Evolutionary conservation across 2,888 invertebrate genomes (phyloP).

Genomic region (Leucoma salicis): DNA sequence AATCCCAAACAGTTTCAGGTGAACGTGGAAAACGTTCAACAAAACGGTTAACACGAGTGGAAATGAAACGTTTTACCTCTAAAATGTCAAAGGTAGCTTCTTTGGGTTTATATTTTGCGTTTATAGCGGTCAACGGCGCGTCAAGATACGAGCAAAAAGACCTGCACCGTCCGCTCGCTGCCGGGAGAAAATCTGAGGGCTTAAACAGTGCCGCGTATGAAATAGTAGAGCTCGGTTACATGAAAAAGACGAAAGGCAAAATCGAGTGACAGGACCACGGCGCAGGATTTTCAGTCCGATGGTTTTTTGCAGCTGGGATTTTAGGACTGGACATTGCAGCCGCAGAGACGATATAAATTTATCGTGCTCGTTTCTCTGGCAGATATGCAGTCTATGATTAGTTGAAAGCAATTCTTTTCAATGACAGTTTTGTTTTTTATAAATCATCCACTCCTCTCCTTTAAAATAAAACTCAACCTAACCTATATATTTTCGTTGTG

Average conservation of each 20-base stretch:
- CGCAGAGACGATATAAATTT: conserved; percentile 67
- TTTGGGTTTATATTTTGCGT: conserved; percentile 81
- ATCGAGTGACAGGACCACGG: conserved; percentile 79
- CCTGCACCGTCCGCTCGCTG: conserved; percentile 62
- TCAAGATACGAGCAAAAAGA: conserved; percentile 73
- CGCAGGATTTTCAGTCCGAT: conserved; percentile 73
- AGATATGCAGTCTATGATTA: conserved; percentile 68
- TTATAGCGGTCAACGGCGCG: conserved; percentile 76
- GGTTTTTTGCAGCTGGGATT: conserved; percentile 74
- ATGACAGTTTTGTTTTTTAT: conserved; percentile 45
- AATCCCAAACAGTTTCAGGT: conserved; percentile 41
- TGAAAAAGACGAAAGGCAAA: conserved; percentile 81
- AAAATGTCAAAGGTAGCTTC: conserved; percentile 79
- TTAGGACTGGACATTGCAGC: conserved; percentile 64
- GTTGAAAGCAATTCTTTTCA: conserved; percentile 52
- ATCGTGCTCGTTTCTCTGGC: conserved; percentile 55
- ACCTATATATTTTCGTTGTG: conserved; percentile 14
- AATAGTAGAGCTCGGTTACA: conserved; percentile 80
- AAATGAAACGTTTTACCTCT: conserved; percentile 74
- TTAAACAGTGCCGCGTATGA: conserved; percentile 81
- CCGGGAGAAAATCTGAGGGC: conserved; percentile 80
- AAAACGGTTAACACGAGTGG: conserved; percentile 61
- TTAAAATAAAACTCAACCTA: conserved; percentile 5
- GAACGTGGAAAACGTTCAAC: conserved; percentile 54
- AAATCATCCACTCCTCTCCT: conserved; percentile 10